Evolutionary conservation across 2,113 vertebrate genomes (phyloP).

Genomic region (Podiceps cristatus): DNA sequence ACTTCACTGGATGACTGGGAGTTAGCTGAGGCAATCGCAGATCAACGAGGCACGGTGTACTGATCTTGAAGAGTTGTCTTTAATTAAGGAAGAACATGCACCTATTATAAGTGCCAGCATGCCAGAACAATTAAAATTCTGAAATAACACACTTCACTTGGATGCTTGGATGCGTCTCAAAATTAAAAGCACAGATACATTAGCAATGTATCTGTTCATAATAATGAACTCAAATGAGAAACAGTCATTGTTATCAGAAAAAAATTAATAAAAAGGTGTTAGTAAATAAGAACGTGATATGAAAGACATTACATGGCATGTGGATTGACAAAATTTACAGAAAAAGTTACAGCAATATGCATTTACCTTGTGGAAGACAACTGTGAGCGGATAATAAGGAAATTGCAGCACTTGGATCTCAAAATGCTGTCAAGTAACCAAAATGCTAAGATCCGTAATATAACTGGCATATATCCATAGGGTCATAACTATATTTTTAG

Average conservation of each 20-base stretch:
- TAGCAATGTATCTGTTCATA: constrained; percentile 3
- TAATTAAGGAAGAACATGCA: constrained; percentile 53
- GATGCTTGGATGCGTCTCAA: constrained; percentile 32
- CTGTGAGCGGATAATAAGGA: background rate
- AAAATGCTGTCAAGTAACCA: background rate
- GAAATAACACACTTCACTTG: constrained; percentile 42
- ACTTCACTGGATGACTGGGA: constrained; percentile 11
- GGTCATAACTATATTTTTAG: background rate
- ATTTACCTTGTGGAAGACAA: background rate
- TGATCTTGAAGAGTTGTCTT: constrained; percentile 39
- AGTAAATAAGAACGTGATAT: background rate
- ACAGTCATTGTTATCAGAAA: background rate
- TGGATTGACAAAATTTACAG: background rate
- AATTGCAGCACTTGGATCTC: background rate
- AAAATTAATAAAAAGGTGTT: background rate
- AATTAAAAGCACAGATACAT: constrained; percentile 42
- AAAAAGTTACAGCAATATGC: background rate
- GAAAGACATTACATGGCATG: background rate
- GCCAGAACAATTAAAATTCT: constrained; percentile 59
- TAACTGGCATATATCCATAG: background rate
- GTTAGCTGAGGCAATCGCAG: constrained; percentile 1
- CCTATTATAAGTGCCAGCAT: constrained; percentile 12
- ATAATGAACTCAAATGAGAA: constrained; percentile 6
- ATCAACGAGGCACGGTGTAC: background rate
- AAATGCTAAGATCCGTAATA: background rate